Evolutionary conservation across 2,888 invertebrate species (phyloP), one percentile per base, ranked within the genome.

Genomic region (Agrotis segetum): DNA sequence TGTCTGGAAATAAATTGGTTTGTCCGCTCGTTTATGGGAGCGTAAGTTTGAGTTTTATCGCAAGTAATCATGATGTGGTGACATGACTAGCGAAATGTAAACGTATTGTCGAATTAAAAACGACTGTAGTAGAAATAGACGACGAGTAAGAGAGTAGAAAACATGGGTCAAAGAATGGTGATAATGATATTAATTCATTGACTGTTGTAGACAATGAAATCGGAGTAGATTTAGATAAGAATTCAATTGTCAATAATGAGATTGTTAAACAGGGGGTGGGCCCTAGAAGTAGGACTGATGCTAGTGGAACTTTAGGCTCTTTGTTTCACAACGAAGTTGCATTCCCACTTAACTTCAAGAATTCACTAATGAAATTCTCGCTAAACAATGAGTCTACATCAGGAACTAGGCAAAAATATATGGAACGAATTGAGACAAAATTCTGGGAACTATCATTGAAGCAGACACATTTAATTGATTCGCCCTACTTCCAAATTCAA

Each of bases 1-100:
- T 61, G 73, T 70, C 79, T 77, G 76, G 60, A 62, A 62, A 67
- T 71, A 56, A 77, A 82, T 77, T 85, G 68, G 68, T 67, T 67
- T 55, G 68, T 72, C 47, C 44, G 76, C 46, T 77, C 44, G 79
- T 75, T 80, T 74, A 78, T 59, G 59, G 55, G 68, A 66, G 63
- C 19, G 56, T 58, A 21, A 62, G 21, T 5, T 46, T 52, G 6
- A 50, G n/a, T 49, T 59, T 66, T 46, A 62, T 67, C 55, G 47
- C 56, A 62, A 67, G 65, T 62, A 63, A 67, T 56, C 44, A 55
- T 71, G 56, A 49, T 58, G 13, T 5, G 17, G 50, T 40, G 14
- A 40, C 13, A 46, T 40, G 14, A 47, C 13, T n/a, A 21, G 19
- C 44, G 17, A 56, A 40, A 44, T 64, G 2, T 19, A 24, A 24